Evolutionary conservation across 2,888 invertebrate species (phyloP).

Genomic region (Eupithecia dodoneata): DNA sequence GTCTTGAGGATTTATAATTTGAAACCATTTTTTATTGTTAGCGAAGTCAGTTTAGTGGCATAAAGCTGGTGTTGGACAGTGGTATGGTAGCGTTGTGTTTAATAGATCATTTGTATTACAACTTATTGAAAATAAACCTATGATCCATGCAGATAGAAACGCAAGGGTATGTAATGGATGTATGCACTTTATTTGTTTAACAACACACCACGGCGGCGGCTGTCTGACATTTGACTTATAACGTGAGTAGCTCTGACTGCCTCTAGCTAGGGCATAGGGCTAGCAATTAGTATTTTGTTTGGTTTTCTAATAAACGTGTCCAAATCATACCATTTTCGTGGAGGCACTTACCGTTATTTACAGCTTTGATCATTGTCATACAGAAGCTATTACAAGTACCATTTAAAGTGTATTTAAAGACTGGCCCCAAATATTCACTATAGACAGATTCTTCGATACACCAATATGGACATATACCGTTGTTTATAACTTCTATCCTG

Average conservation of each 20-base stretch:
- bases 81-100: too few species aligned
- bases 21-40: neutral
- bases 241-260: neutral
- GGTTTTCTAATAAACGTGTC: constrained; percentile 2
- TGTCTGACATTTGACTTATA: neutral
- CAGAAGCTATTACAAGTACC: neutral
- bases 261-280: neutral
- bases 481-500: neutral
- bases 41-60: neutral
- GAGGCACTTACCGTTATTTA: neutral
- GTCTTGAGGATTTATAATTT: neutral
- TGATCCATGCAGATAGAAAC: neutral
- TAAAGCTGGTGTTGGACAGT: too few species aligned
- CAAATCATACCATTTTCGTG: neutral
- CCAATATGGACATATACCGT: neutral
- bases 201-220: neutral
- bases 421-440: constrained; percentile 1
- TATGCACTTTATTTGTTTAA: neutral
- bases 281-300: neutral
- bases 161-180: neutral
- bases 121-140: constrained; percentile 8
- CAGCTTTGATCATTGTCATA: neutral
- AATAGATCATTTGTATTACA: too few species aligned
- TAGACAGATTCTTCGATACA: constrained; percentile 18
- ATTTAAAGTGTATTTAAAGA: neutral